phyloP scores from a whole-genome alignment of 2,113 vertebrate species.

The Prochilodus magdalenae region DNA sequence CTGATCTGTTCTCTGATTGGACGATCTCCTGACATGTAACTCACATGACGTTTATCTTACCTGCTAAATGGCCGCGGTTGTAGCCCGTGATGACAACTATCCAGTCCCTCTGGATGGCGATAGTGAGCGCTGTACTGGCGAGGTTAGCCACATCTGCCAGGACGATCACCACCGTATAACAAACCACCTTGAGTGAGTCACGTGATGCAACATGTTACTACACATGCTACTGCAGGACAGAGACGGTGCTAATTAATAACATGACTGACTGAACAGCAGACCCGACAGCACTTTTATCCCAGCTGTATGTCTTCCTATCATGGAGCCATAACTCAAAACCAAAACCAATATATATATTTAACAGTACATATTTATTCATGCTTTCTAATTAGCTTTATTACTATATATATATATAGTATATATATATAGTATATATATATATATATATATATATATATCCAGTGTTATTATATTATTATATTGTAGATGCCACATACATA shows the following conservation, averaged over 20 bases:
- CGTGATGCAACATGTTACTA: slow-evolving; percentile 82
- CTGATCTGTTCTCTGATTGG: no score
- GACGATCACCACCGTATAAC: slow-evolving; percentile 77
- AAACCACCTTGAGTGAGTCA: slow-evolving; percentile 80
- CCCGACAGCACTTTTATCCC: no score
- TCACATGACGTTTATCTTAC: slow-evolving; percentile 59
- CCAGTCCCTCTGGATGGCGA: slow-evolving; percentile 79
- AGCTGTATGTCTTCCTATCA: no score
- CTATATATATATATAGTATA: no score
- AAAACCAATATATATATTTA: slow-evolving; percentile 38
- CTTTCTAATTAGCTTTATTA: no score
- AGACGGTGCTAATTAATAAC: slow-evolving; percentile 66
- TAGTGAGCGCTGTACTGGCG: slow-evolving; percentile 74
- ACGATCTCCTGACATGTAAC: no score
- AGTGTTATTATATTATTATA: no score
- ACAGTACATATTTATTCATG: no score
- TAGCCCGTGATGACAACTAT: slow-evolving; percentile 78
- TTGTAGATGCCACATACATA: no score
- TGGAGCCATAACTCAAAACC: no score
- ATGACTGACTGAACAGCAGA: slow-evolving; percentile 48
- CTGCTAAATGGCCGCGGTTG: slow-evolving; percentile 75
- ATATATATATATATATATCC: no score
- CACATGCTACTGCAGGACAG: slow-evolving; percentile 69
- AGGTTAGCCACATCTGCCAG: slow-evolving; percentile 79
- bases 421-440: no score